Percentiles rank a stretch among this genome's conserved stretches.
phyloP scores from a whole-genome alignment of 2,113 vertebrate genomes.

The Corythornis madagascariensis region DNA sequence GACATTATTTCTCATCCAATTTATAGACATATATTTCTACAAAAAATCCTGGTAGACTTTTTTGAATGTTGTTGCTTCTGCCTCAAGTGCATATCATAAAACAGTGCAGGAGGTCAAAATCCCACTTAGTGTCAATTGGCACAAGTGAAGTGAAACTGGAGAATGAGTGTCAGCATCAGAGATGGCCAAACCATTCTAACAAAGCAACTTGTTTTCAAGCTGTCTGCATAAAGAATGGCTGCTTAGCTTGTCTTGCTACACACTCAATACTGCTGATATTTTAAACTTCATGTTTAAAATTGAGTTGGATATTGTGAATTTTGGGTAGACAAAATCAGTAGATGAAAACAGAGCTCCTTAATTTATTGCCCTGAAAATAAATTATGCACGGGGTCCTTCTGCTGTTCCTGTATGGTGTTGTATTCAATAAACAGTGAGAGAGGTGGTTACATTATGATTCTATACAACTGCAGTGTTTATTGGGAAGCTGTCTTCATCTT shows the following conservation, averaged over 20 bases:
- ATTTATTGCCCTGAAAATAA: not conserved
- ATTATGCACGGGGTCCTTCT: not conserved
- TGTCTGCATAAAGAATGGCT: not conserved
- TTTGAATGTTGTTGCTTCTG: not conserved
- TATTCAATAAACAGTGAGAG: not conserved
- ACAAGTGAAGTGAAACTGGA: not conserved
- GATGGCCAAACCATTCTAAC: not conserved
- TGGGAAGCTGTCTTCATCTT: not conserved
- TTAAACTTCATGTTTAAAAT: not conserved
- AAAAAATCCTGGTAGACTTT: not conserved
- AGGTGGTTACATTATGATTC: not conserved
- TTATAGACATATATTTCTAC: not conserved
- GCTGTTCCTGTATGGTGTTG: not conserved
- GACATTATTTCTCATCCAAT: not conserved
- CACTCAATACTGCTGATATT: not conserved
- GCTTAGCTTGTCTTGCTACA: not conserved
- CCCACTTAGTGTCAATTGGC: not conserved
- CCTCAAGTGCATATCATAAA: not conserved
- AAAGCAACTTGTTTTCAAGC: not conserved
- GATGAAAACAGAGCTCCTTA: not conserved
- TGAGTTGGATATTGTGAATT: not conserved
- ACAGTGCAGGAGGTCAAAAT: not conserved
- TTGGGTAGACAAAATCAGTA: not conserved
- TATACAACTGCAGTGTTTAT: not conserved
- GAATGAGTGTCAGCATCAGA: not conserved